Evolutionary conservation across 2,113 vertebrate species (phyloP).

Genomic region (Menura novaehollandiae): DNA sequence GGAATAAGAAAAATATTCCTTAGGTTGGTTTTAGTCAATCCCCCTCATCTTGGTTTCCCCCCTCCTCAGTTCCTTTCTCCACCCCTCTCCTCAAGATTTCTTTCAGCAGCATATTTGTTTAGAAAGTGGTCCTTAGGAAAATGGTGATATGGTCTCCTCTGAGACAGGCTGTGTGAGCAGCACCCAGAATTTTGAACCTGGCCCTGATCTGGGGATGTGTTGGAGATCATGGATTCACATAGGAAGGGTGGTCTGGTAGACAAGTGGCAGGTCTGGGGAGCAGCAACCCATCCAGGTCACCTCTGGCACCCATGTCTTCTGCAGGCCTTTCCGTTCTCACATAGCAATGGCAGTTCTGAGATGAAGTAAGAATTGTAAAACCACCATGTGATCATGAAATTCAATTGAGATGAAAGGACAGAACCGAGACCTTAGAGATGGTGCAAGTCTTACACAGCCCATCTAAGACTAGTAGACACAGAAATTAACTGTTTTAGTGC

Average conservation of each 20-base stretch:
- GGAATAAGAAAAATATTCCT: slow-evolving; percentile 60
- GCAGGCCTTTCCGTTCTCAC: neutral
- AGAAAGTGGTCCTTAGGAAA: neutral
- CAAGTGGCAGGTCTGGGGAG: neutral
- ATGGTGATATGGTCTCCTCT: neutral
- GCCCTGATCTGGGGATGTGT: neutral
- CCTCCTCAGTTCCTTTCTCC: neutral
- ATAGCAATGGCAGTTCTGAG: neutral
- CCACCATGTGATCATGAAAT: accelerated
- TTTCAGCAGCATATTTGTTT: neutral
- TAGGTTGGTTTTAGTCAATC: slow-evolving; percentile 33
- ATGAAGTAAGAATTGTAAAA: neutral
- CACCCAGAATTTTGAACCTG: neutral
- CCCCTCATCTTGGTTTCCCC: neutral
- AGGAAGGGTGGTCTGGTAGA: neutral
- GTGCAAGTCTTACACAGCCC: neutral
- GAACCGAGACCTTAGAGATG: neutral
- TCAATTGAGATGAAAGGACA: neutral
- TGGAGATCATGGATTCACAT: neutral
- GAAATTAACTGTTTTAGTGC: neutral
- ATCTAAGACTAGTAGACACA: neutral
- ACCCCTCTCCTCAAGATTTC: neutral
- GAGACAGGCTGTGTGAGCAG: accelerated
- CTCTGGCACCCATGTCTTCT: neutral
- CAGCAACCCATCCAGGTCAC: neutral